Conservation (phyloP, 2,888 invertebrate species). For the Leucoma salicis region DNA sequence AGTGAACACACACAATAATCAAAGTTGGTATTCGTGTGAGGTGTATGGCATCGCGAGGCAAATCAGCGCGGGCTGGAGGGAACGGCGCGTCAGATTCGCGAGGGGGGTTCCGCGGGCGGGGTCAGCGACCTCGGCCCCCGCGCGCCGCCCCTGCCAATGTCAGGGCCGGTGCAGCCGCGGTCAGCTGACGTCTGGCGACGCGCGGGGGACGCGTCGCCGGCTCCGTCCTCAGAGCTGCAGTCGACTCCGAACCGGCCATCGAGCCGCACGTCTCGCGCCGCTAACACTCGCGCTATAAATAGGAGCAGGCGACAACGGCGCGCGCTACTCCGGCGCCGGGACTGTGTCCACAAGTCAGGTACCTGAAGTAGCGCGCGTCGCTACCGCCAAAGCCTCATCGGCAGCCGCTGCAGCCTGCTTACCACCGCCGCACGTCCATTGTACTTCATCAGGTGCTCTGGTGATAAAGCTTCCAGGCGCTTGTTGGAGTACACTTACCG, state of each 20-base stretch:
- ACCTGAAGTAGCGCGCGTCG: slow-evolving; percentile 99
- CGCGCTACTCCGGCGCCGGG: slow-evolving; percentile 95
- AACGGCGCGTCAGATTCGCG: slow-evolving; percentile 56
- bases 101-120: slow-evolving; percentile 79
- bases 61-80: slow-evolving; percentile 39
- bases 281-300: slow-evolving; percentile 58
- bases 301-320: slow-evolving; percentile 75
- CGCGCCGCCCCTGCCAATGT: slow-evolving; percentile 77
- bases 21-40: too few species aligned
- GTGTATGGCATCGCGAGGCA: slow-evolving; percentile 19
- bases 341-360: slow-evolving; percentile 95
- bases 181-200: slow-evolving; percentile 81
- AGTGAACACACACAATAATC: too few species aligned
- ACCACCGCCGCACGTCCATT: slow-evolving; percentile 95
- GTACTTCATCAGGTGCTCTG: slow-evolving; percentile 99
- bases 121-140: slow-evolving; percentile 73
- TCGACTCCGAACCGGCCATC: slow-evolving; percentile 62
- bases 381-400: slow-evolving; percentile 64
- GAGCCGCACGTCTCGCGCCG: slow-evolving; percentile 53
- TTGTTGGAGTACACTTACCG: slow-evolving; percentile 99
- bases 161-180: slow-evolving; percentile 81
- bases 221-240: slow-evolving; percentile 71
- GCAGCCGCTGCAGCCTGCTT: slow-evolving; percentile 22
- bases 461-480: slow-evolving; percentile 95
- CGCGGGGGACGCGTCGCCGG: slow-evolving; percentile 70